Evolutionary conservation across 2,113 vertebrate species (phyloP), one percentile per base, ranked within the genome.

Genomic region (Microtus richardsoni): DNA sequence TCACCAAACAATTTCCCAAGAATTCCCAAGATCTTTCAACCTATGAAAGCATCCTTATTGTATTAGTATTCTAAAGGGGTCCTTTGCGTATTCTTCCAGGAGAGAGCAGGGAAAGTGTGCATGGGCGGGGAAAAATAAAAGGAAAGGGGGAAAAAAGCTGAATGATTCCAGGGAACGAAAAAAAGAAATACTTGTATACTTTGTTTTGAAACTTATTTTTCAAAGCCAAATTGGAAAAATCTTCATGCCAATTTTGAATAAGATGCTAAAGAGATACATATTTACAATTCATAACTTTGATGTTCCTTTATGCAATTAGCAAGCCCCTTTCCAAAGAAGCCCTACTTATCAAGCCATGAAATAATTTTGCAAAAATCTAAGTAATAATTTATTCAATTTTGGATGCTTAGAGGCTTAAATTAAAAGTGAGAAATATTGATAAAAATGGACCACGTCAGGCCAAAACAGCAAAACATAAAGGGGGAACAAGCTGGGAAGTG

Each of bases 1-100:
- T 92, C 88, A 96, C 88, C 78, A 86, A 93, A 96, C 91, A 92
- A 75, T 97, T 97, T 97, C 77, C 94, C 54, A 93, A 98, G 93
- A 95, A 97, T 96, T 97, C 96, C 97, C 96, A 95, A 95, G 94
- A 93, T 97, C 95, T 95, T 95, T 95, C 88, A 96, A 95, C 88
- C 88, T 92, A 95, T 94, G 95, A 92, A 97, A 97, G 95, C 96
- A 96, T 86, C 86, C 92, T 97, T 97, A 97, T 97, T 96, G 89
- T 68, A 92, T 96, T 97, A 96, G 96, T 95, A 95, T 95, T 96
- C 93, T 96, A 96, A 95, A 96, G 91, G 92, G 80, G 86, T 96
- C 94, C 91, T 96, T 96, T 85, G 71, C 3, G 0, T 94, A 96
- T 96, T 86, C 90, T 96, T 98, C 75, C 73, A 97, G 92, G 91